phyloP scores from a whole-genome alignment of 2,113 vertebrate species.

The Centropristis striata region DNA sequence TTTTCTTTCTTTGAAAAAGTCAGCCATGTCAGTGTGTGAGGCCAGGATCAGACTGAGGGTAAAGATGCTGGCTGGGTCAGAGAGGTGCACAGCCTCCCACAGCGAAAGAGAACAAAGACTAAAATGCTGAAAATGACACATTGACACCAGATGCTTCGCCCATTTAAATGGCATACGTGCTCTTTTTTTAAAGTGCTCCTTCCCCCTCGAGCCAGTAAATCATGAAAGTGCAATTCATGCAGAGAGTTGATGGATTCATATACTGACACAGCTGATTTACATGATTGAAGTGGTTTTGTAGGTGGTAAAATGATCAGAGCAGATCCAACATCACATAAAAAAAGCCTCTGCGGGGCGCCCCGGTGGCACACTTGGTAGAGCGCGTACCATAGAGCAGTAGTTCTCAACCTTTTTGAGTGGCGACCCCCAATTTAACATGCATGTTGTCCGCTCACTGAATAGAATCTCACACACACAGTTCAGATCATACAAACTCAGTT shows the following conservation, averaged over 20 bases:
- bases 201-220: slow-evolving; percentile 37
- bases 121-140: slow-evolving; percentile 7
- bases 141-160: slow-evolving; percentile 5
- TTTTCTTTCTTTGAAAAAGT: not conserved
- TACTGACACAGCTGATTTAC: slow-evolving; percentile 38
- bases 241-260: slow-evolving; percentile 15
- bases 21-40: not conserved
- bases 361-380: no score
- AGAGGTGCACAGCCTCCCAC: not conserved
- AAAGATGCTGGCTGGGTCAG: slow-evolving; percentile 6
- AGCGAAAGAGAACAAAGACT: no score
- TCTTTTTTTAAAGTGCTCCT: slow-evolving; percentile 18
- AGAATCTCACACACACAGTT: no score
- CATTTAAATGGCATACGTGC: not conserved
- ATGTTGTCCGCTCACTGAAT: no score
- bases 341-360: no score
- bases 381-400: no score
- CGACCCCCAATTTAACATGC: no score
- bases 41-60: not conserved
- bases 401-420: no score
- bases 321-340: not conserved
- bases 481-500: no score
- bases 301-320: not conserved
- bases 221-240: slow-evolving; percentile 29
- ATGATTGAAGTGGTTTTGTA: slow-evolving; percentile 62